These are phyloP conservation scores for Notechis scutatus DNA, from an alignment of 2,113 vertebrate genomes.

Conservation along the genomic window DNA sequence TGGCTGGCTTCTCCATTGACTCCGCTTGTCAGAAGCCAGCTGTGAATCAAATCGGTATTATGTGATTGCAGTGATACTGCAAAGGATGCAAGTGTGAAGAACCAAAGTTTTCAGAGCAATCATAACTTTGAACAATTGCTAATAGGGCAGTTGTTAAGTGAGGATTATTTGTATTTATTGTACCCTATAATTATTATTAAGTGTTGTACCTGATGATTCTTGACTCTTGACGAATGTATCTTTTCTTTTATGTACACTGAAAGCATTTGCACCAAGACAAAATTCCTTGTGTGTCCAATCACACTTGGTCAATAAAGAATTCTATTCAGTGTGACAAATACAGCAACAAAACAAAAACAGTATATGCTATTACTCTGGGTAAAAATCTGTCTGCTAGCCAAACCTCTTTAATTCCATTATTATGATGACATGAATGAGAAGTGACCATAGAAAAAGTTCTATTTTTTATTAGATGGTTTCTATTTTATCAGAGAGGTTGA, in stretches of 20 bases:
- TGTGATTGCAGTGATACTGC: neutral
- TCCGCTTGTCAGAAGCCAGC: neutral
- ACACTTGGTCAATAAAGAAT: neutral
- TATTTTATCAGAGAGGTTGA: neutral
- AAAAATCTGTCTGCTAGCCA: neutral
- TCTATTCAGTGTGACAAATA: neutral
- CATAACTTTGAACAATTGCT: neutral
- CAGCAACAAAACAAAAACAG: neutral
- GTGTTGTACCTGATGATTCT: too few relatives aligned
- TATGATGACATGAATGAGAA: neutral
- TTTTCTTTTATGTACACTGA: too few relatives aligned
- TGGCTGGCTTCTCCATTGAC: neutral
- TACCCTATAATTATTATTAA: too few relatives aligned
- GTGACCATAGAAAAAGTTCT: neutral
- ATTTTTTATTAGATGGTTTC: neutral
- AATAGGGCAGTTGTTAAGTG: neutral
- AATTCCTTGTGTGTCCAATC: too few relatives aligned
- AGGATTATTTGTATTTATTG: neutral
- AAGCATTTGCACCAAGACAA: too few relatives aligned
- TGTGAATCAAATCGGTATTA: neutral
- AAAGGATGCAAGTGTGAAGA: neutral
- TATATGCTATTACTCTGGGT: neutral
- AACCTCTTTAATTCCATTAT: neutral
- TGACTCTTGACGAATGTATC: too few relatives aligned
- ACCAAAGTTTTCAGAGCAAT: neutral